A percentile compares a stretch with the other conserved stretches of the same genome.
phyloP scores from a whole-genome alignment of 2,797 vertebrate genomes.

The Austrolebias charrua region DNA sequence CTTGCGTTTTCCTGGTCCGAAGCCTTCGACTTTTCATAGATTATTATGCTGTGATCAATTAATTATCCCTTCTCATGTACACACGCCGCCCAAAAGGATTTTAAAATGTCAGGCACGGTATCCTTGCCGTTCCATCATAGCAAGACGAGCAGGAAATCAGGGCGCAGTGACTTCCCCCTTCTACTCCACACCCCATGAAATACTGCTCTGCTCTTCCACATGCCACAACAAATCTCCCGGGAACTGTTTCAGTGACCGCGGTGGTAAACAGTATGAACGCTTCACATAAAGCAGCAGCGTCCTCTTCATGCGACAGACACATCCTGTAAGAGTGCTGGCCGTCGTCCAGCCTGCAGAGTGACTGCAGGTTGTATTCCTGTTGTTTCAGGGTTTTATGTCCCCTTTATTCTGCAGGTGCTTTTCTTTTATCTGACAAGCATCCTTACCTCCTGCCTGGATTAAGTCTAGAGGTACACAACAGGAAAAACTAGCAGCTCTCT shows the following conservation, averaged over 20 bases:
- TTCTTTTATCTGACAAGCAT: constrained; percentile 34
- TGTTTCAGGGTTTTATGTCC: background rate
- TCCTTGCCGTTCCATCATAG: constrained; percentile 42
- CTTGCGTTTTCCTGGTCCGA: constrained; percentile 22
- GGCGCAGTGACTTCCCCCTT: constrained; percentile 24
- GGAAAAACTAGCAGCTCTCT: constrained; percentile 34
- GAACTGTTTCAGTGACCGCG: constrained; percentile 62
- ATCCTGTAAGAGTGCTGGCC: constrained; percentile 64
- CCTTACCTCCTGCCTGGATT: constrained; percentile 11
- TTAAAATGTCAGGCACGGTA: constrained; percentile 44
- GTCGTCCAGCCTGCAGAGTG: constrained; percentile 44
- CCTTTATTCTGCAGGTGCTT: constrained; percentile 19
- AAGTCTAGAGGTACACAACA: constrained; percentile 25
- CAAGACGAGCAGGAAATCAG: constrained; percentile 20
- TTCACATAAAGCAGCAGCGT: constrained; percentile 68
- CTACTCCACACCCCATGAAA: constrained; percentile 48
- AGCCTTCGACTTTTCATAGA: constrained; percentile 48
- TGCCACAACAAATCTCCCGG: constrained; percentile 67
- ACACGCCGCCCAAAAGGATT: constrained; percentile 33
- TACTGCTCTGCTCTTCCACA: constrained; percentile 53
- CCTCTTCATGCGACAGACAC: constrained; percentile 53
- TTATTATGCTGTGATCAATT: constrained; percentile 57
- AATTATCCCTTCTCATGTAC: constrained; percentile 36
- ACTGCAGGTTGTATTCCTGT: constrained; percentile 42
- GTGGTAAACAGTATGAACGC: constrained; percentile 71